A percentile compares a stretch with the other conserved stretches of the same genome.
Conservation (phyloP, 2,888 invertebrate species). For the Ephialtes manifestator region DNA sequence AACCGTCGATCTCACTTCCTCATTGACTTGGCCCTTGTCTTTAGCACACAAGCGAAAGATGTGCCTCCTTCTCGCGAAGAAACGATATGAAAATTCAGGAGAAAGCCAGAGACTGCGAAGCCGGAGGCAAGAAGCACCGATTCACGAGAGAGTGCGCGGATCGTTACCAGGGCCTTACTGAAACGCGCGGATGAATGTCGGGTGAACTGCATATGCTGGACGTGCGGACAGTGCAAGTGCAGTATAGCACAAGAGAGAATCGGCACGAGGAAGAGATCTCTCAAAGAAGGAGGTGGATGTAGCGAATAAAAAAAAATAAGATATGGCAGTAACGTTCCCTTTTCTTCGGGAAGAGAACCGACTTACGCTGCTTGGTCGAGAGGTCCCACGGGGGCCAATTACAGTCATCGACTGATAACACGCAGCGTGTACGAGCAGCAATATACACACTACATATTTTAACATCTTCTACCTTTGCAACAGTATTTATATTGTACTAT, state of each 20-base stretch:
- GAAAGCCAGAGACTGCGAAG: constrained; percentile 64
- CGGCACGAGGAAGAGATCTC: constrained; percentile 12
- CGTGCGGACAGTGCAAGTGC: constrained; percentile 3
- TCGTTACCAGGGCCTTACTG: constrained; percentile 26
- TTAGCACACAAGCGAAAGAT: neutral
- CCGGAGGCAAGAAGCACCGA: constrained; percentile 56
- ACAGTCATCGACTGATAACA: constrained; percentile 60
- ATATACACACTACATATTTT: constrained; percentile 35
- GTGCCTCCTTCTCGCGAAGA: neutral
- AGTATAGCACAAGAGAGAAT: neutral
- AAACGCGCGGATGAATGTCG: constrained; percentile 62
- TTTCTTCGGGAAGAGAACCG: constrained; percentile 20
- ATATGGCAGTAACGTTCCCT: constrained; percentile 19
- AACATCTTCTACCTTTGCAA: neutral
- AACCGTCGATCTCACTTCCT: constrained; percentile 2
- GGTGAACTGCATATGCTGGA: constrained; percentile 20
- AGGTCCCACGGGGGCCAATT: constrained; percentile 45
- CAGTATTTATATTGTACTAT: constrained; percentile 21
- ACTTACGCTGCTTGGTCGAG: neutral
- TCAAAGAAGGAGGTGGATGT: constrained; percentile 6
- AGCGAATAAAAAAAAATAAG: neutral
- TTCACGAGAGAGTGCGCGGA: constrained; percentile 54
- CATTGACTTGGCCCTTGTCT: constrained; percentile 15
- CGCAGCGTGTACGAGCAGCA: constrained; percentile 52
- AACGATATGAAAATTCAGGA: constrained; percentile 69